Percentiles rank a stretch among this genome's conserved stretches.
Evolutionary conservation across 2,797 vertebrate species (phyloP).

Genomic region (Dryobates pubescens): DNA sequence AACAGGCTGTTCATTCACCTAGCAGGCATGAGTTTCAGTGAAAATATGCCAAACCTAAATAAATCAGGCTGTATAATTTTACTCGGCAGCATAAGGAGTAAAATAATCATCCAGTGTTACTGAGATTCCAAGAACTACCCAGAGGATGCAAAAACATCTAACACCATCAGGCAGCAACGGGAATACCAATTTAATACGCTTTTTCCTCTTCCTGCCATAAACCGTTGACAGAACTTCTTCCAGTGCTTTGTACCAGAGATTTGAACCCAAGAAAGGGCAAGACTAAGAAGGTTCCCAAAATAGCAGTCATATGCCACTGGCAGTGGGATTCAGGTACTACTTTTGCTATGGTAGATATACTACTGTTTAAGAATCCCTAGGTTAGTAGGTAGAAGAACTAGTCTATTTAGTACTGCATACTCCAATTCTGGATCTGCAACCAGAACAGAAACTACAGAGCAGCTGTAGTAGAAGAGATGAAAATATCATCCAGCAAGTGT

Average conservation of each 20-base stretch:
- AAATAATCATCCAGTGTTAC: constrained; percentile 19
- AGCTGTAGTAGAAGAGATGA: constrained; percentile 40
- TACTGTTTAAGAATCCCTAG: neutral
- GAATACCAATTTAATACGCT: neutral
- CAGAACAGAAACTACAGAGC: constrained; percentile 27
- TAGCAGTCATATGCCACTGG: neutral
- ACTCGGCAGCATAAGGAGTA: neutral
- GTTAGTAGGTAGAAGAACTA: neutral
- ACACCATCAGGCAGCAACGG: neutral
- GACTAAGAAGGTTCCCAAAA: neutral
- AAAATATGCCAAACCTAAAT: constrained; percentile 29
- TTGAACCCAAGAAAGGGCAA: constrained; percentile 6
- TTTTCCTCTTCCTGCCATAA: constrained; percentile 14
- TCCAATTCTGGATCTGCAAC: neutral
- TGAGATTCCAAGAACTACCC: constrained; percentile 25
- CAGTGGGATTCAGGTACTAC: neutral
- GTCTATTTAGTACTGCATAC: neutral
- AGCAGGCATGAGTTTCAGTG: neutral
- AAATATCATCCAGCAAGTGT: constrained; percentile 50
- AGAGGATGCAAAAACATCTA: constrained; percentile 26
- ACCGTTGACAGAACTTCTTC: neutral
- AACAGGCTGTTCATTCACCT: constrained; percentile 18
- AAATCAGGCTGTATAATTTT: constrained; percentile 41
- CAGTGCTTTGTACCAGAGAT: neutral
- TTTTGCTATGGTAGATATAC: neutral